These are phyloP conservation scores for Electrophaes corylata DNA, from an alignment of 2,888 invertebrate genomes.

Conservation along the genomic window DNA sequence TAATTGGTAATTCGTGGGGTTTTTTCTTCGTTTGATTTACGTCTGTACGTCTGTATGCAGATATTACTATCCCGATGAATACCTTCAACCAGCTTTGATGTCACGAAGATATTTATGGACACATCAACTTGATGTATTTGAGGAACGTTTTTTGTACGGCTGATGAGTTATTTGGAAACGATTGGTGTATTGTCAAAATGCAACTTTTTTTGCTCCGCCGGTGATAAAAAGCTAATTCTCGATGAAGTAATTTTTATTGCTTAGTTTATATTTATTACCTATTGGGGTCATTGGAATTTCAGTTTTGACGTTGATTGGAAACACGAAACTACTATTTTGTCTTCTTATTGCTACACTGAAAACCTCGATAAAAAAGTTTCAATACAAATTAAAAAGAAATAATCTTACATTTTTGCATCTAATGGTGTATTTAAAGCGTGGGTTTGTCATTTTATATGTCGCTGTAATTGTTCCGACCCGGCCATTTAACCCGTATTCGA, in stretches of 20 bases:
- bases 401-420: conserved; percentile 26
- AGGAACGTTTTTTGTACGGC: conserved; percentile 33
- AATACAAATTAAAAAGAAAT: conserved; percentile 32
- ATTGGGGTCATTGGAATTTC: conserved; percentile 36
- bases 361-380: conserved; percentile 12
- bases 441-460: conserved; percentile 34
- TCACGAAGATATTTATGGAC: conserved; percentile 35
- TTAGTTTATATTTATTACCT: conserved; percentile 39
- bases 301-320: conserved; percentile 34
- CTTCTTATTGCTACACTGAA: background rate
- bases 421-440: conserved; percentile 27
- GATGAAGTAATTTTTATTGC: conserved; percentile 39
- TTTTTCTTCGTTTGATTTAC: conserved; percentile 38
- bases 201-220: conserved; percentile 30
- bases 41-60: conserved; percentile 33
- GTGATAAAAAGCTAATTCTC: conserved; percentile 37
- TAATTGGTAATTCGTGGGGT: conserved; percentile 32
- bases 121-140: conserved; percentile 31
- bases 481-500: conserved; percentile 36
- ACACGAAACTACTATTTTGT: conserved; percentile 23
- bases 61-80: conserved; percentile 31
- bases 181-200: conserved; percentile 39
- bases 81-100: conserved; percentile 29
- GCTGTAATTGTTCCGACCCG: conserved; percentile 37
- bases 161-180: conserved; percentile 38